phyloP scores from a whole-genome alignment of 1,140 invertebrate genomes.

The Cataglyphis hispanica region DNA sequence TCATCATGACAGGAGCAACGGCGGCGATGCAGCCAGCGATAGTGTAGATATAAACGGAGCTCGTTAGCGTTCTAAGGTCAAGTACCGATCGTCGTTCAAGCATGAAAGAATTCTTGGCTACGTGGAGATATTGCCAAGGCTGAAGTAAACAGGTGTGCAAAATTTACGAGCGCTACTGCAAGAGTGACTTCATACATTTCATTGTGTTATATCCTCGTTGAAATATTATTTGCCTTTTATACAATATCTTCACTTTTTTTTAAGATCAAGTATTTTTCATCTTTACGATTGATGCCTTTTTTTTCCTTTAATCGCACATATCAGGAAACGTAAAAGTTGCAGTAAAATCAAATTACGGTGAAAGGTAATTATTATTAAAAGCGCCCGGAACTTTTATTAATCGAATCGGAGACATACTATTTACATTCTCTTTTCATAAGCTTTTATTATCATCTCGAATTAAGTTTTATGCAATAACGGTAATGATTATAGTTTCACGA shows the following conservation, averaged over 20 bases:
- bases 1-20: not conserved
- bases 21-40: not conserved
- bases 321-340: not conserved
- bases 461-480: not conserved
- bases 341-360: not conserved
- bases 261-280: not conserved
- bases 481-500: not conserved
- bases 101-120: constrained; percentile 33
- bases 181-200: not conserved
- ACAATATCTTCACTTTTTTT: not conserved
- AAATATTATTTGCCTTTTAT: not conserved
- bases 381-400: not conserved
- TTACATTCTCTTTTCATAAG: not conserved
- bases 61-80: constrained; percentile 52
- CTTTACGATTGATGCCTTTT: not conserved
- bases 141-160: constrained; percentile 37
- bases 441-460: not conserved
- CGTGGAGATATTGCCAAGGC: not conserved
- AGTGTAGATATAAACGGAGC: constrained; percentile 34
- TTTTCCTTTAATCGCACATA: not conserved
- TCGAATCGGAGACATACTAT: not conserved
- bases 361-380: constrained; percentile 7
- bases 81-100: constrained; percentile 23
- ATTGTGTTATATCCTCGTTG: not conserved
- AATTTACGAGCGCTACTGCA: constrained; percentile 29